Percentiles rank a stretch among this genome's conserved stretches.
Evolutionary conservation across 2,797 vertebrate genomes (phyloP).

Genomic region (Tapera naevia): DNA sequence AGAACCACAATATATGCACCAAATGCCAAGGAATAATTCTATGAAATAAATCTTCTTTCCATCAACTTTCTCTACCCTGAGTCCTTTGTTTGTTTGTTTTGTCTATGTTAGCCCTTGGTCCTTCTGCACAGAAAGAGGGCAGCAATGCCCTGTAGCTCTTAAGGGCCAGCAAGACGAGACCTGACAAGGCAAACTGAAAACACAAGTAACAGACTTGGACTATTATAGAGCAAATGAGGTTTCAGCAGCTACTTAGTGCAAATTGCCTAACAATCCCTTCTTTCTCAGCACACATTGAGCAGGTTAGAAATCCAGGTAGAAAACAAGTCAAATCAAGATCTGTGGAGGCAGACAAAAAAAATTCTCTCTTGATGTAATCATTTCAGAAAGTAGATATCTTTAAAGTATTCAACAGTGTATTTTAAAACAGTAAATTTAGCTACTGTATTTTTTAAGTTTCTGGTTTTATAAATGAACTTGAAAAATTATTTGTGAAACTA

Average conservation of each 20-base stretch:
- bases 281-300: not conserved
- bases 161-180: not conserved
- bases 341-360: not conserved
- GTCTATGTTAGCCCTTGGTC: not conserved
- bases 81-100: not conserved
- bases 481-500: not conserved
- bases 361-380: not conserved
- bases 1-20: not conserved
- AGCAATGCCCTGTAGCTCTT: too few species aligned
- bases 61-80: not conserved
- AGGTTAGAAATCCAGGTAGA: not conserved
- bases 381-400: not conserved
- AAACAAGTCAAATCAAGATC: not conserved
- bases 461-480: not conserved
- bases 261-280: not conserved
- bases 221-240: not conserved
- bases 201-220: not conserved
- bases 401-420: not conserved
- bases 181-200: not conserved
- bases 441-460: not conserved
- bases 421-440: not conserved
- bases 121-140: not conserved
- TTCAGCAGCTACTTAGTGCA: not conserved
- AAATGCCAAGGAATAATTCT: not conserved
- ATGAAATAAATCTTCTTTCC: not conserved